These are phyloP conservation scores for Notodonta dromedarius DNA, from an alignment of 2,888 invertebrate genomes.

Conservation along the genomic window DNA sequence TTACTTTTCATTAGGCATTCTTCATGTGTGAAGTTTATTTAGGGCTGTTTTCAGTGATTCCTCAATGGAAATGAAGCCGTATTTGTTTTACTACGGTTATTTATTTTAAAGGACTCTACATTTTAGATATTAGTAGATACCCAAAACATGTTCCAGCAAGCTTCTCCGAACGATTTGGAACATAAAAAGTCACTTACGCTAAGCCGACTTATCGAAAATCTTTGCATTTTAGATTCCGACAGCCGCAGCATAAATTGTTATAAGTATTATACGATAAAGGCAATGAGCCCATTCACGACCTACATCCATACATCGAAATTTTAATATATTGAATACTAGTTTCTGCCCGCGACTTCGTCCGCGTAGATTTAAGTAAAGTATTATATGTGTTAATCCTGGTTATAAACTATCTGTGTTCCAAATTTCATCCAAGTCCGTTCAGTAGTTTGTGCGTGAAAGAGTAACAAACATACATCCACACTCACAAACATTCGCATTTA, in stretches of 20 bases:
- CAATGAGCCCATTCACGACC: not conserved
- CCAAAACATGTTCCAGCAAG: conserved; percentile 42
- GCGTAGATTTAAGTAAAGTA: no score
- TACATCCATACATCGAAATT: not conserved
- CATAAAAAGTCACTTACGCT: conserved; percentile 54
- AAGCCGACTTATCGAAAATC: conserved; percentile 39
- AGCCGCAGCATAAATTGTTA: conserved; percentile 14
- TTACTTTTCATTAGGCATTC: not conserved
- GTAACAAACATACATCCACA: no score
- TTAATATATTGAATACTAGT: no score
- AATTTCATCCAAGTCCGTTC: no score
- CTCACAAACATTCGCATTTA: no score
- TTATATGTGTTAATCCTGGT: no score
- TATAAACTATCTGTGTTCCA: no score
- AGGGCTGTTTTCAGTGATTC: not conserved
- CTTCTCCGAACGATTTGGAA: conserved; percentile 39
- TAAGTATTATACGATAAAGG: not conserved
- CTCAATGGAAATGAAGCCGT: not conserved
- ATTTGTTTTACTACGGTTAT: no score
- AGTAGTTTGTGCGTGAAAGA: no score
- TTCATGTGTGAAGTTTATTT: not conserved
- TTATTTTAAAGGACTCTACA: not conserved
- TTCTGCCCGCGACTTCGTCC: no score
- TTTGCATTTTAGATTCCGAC: conserved; percentile 18
- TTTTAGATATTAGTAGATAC: conserved; percentile 25